Percentiles rank a stretch among this genome's conserved stretches.
Evolutionary conservation across 2,797 vertebrate species (phyloP).

Genomic region (Botia almorhae): DNA sequence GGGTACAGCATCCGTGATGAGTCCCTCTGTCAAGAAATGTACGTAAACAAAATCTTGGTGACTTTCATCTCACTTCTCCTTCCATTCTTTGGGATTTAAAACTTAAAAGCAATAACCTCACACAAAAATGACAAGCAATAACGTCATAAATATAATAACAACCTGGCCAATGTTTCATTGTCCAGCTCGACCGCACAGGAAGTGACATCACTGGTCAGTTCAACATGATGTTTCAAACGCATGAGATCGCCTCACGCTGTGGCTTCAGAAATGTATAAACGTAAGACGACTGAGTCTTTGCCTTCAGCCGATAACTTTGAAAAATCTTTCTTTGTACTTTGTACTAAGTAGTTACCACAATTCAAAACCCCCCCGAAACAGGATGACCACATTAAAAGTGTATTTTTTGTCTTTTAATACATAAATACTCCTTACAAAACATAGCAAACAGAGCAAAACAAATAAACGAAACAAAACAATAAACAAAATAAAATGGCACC

Average conservation of each 20-base stretch:
- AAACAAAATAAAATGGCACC: conserved; percentile 52
- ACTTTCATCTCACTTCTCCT: not conserved
- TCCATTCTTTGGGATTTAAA: not conserved
- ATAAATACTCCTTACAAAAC: conserved; percentile 63
- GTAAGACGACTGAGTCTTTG: conserved; percentile 27
- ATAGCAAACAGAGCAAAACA: conserved; percentile 53
- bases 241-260: conserved; percentile 17
- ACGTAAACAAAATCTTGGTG: conserved; percentile 18
- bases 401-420: conserved; percentile 58
- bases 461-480: not conserved
- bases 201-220: conserved; percentile 15
- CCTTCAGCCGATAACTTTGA: conserved; percentile 34
- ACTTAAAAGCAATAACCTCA: conserved; percentile 16
- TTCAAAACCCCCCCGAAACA: conserved; percentile 49
- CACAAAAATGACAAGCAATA: conserved; percentile 38
- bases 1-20: conserved; percentile 10
- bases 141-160: conserved; percentile 23
- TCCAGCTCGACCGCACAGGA: conserved; percentile 18
- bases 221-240: not conserved
- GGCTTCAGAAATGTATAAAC: conserved; percentile 42
- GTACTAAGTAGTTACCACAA: conserved; percentile 57
- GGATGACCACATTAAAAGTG: conserved; percentile 57
- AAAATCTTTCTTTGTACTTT: conserved; percentile 52
- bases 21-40: conserved; percentile 18
- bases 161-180: conserved; percentile 3